These are phyloP conservation scores for Panulirus ornatus DNA, from an alignment of 1,140 invertebrate species.

Conservation along the genomic window DNA sequence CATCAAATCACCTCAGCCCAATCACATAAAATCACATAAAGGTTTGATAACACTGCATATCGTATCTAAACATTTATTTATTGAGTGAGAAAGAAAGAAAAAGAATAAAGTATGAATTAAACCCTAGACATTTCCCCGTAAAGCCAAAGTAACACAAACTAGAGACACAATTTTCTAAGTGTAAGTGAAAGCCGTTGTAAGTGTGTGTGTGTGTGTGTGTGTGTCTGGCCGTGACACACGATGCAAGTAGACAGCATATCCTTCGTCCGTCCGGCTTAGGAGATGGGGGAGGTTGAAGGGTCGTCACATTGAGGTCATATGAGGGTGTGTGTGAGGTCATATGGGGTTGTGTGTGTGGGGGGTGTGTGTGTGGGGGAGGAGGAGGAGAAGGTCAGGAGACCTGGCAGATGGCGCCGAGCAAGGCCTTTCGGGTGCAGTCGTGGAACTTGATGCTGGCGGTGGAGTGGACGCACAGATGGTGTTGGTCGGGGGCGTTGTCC, in stretches of 20 bases:
- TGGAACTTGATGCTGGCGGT: constrained; percentile 31
- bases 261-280: neutral
- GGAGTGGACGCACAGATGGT: constrained; percentile 37
- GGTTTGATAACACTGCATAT: no score
- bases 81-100: no score
- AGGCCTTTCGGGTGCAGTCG: constrained; percentile 29
- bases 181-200: no score
- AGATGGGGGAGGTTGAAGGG: no score
- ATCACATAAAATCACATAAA: no score
- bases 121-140: no score
- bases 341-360: constrained; percentile 11
- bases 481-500: constrained; percentile 33
- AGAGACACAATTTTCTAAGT: neutral
- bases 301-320: neutral
- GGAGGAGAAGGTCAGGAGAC: neutral
- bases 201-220: neutral
- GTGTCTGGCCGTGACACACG: neutral
- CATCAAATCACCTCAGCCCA: no score
- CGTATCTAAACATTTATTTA: no score
- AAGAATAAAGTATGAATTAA: no score
- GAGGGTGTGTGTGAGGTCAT: neutral
- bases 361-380: neutral
- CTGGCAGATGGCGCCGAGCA: constrained; percentile 25
- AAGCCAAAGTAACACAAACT: neutral
- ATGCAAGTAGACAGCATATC: neutral